Evolutionary conservation across 1,140 invertebrate species (phyloP).

Genomic region (Brachionus asplanchnoidis): DNA sequence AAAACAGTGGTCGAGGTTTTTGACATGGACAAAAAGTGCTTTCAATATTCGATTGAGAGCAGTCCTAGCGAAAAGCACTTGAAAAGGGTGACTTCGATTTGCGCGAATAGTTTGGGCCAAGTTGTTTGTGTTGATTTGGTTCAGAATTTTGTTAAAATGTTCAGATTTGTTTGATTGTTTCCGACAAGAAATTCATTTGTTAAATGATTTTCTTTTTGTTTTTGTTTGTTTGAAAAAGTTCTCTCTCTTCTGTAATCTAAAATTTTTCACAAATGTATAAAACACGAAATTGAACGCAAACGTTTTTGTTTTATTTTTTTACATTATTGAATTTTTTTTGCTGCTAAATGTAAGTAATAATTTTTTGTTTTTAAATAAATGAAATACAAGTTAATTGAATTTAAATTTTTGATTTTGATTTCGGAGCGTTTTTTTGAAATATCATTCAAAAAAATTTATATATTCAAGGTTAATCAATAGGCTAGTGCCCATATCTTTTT

Average conservation of each 20-base stretch:
- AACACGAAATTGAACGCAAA: not conserved
- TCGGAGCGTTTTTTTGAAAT: too few species aligned
- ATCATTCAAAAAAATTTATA: too few species aligned
- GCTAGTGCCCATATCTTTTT: too few species aligned
- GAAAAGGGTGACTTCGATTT: conserved; percentile 23
- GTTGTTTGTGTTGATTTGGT: conserved; percentile 40
- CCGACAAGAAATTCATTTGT: not conserved
- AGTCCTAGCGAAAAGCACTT: conserved; percentile 5
- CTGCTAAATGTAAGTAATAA: not conserved
- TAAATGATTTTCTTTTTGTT: not conserved
- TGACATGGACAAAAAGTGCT: not conserved
- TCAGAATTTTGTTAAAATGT: conserved; percentile 38
- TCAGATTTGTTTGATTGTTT: conserved; percentile 23
- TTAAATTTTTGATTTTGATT: not conserved
- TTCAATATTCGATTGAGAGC: conserved; percentile 12
- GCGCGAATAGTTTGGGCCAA: not conserved
- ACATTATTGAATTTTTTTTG: not conserved
- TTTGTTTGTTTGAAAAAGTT: not conserved
- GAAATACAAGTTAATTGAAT: not conserved
- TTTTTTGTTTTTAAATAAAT: not conserved
- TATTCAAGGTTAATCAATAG: too few species aligned
- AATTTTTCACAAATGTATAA: not conserved
- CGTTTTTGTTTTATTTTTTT: not conserved
- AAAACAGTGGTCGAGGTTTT: conserved; percentile 15
- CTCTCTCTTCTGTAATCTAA: not conserved